phyloP scores from a whole-genome alignment of 2,888 invertebrate genomes.

The Ophraella communa region DNA sequence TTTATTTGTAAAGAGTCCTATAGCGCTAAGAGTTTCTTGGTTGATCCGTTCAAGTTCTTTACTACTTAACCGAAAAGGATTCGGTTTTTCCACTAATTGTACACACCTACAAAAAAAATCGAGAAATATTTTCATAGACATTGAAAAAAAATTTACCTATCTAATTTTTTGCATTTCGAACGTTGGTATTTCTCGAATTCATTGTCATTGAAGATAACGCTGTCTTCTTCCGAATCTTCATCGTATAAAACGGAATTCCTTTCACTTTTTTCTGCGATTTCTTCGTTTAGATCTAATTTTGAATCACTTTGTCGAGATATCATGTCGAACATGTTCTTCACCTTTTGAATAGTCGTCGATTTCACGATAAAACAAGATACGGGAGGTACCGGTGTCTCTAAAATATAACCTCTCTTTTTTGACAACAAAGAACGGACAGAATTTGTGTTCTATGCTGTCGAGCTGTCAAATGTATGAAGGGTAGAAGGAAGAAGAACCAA shows the following conservation, averaged over 20 bases:
- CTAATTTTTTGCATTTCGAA: neutral
- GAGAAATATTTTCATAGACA: neutral
- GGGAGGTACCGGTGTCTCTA: neutral
- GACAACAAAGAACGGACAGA: no score
- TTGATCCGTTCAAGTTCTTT: constrained; percentile 37
- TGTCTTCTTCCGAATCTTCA: constrained; percentile 33
- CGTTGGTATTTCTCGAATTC: constrained; percentile 34
- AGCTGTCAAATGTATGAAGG: no score
- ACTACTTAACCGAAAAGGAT: constrained; percentile 39
- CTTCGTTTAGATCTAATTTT: neutral
- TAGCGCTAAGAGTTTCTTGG: constrained; percentile 35
- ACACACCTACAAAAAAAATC: neutral
- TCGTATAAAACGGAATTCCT: neutral
- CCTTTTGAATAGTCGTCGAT: constrained; percentile 34
- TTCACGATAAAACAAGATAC: constrained; percentile 15
- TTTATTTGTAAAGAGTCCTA: constrained; percentile 41
- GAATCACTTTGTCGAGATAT: constrained; percentile 13
- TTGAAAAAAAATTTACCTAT: neutral
- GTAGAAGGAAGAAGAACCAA: no score
- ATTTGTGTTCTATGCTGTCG: no score
- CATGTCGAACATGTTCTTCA: constrained; percentile 41
- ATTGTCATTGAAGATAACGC: constrained; percentile 39
- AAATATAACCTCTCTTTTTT: no score
- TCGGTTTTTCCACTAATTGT: constrained; percentile 19
- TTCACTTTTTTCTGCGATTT: neutral